Evolutionary conservation across 2,797 vertebrate species (phyloP).

Genomic region (Sebastes cheni): DNA sequence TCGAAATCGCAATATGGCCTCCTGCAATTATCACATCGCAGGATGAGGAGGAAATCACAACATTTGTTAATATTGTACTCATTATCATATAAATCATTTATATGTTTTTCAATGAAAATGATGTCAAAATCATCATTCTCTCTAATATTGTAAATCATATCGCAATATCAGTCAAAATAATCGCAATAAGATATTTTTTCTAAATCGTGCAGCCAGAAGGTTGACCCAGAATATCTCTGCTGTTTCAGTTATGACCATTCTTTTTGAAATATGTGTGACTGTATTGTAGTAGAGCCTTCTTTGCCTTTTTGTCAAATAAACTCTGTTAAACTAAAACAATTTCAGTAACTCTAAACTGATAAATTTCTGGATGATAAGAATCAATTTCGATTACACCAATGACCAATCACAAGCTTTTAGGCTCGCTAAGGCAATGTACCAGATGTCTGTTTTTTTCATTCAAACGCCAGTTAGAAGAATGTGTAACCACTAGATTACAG

Average conservation of each 20-base stretch:
- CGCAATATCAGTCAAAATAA: too few relatives aligned
- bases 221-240: not conserved
- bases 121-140: too few relatives aligned
- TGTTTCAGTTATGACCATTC: not conserved
- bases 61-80: too few relatives aligned
- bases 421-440: not conserved
- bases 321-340: not conserved
- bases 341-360: not conserved
- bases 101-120: too few relatives aligned
- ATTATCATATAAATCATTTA: too few relatives aligned
- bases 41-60: too few relatives aligned
- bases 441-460: not conserved
- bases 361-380: not conserved
- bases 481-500: not conserved
- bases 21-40: too few relatives aligned
- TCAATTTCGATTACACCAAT: not conserved
- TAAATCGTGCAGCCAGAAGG: too few relatives aligned
- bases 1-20: too few relatives aligned
- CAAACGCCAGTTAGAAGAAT: not conserved
- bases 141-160: too few relatives aligned
- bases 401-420: not conserved
- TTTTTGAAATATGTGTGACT: not conserved
- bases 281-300: not conserved
- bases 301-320: not conserved
- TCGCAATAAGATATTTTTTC: too few relatives aligned